Conservation (phyloP, 1,140 invertebrate genomes). For the Trichomalopsis sarcophagae region DNA sequence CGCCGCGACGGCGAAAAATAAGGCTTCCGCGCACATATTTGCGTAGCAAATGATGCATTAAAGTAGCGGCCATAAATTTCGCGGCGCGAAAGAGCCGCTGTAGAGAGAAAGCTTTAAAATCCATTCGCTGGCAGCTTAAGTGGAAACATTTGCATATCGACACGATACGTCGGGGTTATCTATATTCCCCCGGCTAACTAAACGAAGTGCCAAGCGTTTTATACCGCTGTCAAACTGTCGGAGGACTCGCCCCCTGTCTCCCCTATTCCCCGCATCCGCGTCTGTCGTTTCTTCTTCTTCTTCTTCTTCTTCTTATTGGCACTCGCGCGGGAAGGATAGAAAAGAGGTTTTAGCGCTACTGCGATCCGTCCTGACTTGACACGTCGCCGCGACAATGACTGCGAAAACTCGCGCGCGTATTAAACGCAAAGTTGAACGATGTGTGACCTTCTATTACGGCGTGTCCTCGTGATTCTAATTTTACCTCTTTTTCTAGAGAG, state of each 20-base stretch:
- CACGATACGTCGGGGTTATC: conserved; percentile 43
- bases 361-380: background rate
- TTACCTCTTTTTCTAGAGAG: too few relatives aligned
- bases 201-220: conserved; percentile 53
- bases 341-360: background rate
- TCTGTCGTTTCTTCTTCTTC: background rate
- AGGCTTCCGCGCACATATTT: conserved; percentile 48
- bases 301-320: background rate
- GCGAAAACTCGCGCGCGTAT: background rate
- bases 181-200: conserved; percentile 36
- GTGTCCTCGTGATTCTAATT: too few relatives aligned
- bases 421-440: too few relatives aligned
- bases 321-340: background rate
- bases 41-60: conserved; percentile 51
- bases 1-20: conserved; percentile 39
- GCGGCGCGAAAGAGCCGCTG: background rate
- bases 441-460: too few relatives aligned
- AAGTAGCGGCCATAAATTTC: conserved; percentile 47
- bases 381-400: background rate
- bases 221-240: conserved; percentile 51
- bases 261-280: background rate
- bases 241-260: background rate
- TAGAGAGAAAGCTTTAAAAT: conserved; percentile 47
- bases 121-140: conserved; percentile 50
- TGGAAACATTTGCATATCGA: conserved; percentile 55